Evolutionary conservation across 2,113 vertebrate species (phyloP).

Genomic region (Vimba vimba): DNA sequence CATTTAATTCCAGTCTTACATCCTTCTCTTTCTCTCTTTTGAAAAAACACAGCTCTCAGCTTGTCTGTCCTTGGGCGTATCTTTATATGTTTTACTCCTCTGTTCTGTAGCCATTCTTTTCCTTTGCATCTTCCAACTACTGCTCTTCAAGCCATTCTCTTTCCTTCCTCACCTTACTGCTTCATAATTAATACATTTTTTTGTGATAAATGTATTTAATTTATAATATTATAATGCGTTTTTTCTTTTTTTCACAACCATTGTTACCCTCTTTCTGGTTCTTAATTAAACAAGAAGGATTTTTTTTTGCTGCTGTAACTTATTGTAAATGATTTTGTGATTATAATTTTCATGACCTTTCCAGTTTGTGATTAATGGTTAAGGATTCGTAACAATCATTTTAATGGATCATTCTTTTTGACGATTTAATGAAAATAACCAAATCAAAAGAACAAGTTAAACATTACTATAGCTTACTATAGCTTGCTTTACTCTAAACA

Average conservation of each 20-base stretch:
- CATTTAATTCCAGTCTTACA: conserved; percentile 42
- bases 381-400: neutral
- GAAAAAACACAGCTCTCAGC: conserved; percentile 43
- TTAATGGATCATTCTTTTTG: neutral
- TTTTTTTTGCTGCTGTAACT: neutral
- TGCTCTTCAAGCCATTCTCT: neutral
- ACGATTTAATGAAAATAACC: neutral
- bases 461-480: neutral
- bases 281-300: neutral
- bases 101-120: conserved; percentile 12
- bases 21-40: conserved; percentile 30
- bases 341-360: neutral
- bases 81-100: neutral
- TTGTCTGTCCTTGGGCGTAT: conserved; percentile 30
- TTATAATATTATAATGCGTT: neutral
- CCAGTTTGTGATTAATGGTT: neutral
- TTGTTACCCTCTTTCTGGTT: neutral
- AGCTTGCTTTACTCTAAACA: neutral
- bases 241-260: neutral
- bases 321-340: neutral
- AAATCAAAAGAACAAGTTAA: neutral
- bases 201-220: neutral
- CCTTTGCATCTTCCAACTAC: neutral
- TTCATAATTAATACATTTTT: neutral
- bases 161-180: neutral